Evolutionary conservation across 2,888 invertebrate genomes (phyloP), one percentile per base, ranked within the genome.

Genomic region (Synanthedon vespiformis): DNA sequence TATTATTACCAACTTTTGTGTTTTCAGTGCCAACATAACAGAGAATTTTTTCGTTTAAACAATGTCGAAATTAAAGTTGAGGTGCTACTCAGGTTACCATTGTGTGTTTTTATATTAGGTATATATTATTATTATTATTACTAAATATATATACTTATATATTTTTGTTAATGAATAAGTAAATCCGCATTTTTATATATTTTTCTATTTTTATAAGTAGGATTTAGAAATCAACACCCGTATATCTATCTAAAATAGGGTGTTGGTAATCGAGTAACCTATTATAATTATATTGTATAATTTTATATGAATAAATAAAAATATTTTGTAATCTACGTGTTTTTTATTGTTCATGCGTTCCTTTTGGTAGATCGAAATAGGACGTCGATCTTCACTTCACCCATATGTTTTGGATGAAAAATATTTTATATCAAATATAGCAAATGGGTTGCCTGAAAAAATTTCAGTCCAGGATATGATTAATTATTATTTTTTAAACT

Each of bases 241-340:
- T 61, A 67, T 68, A 73, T 68, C 67, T 70, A 62, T 74, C 68
- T 83, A 75, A 71, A 68, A 68, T 70, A 75, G 81, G 84, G 81
- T 85, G 84, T 85, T 85, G 84, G 84, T 77, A 77, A 72, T 62
- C 64, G 66, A 77, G 76, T 87, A 85, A 86, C 81, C 76, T 86
- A 85, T 70, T 72, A 64, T 83, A 80, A 80, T 80, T 65, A 75
- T 12, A 44, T 34, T 34, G 34, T 44, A 44, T 71, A 68, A 72
- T 63, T 70, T 67, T 82, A 72, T 83, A 79, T 74, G 74, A 80
- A 70, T 79, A 77, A 71, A 81, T 79, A 80, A 76, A 79, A 68
- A 78, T 71, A 70, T 74, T 77, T 77, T 80, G 72, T 72, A 71
- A 64, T 55, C 22, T n/a, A 14, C 22, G 51, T 61, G 44, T 44